These are phyloP conservation scores for Calycopis cecrops DNA, from an alignment of 1,140 invertebrate genomes.

Conservation along the genomic window DNA sequence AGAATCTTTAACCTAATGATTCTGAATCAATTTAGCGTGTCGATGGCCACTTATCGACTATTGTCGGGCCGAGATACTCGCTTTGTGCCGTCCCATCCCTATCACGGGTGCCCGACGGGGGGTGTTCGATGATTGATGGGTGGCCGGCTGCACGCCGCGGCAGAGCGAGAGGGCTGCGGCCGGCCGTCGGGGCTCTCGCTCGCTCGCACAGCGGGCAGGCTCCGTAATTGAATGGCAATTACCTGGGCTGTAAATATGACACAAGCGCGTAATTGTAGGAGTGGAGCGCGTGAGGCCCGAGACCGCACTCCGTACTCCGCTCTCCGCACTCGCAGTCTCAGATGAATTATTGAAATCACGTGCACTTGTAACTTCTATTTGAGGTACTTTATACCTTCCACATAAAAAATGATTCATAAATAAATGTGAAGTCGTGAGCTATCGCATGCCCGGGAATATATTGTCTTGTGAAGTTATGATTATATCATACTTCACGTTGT, in stretches of 20 bases:
- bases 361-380: slow-evolving; percentile 14
- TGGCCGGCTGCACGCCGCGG: slow-evolving; percentile 49
- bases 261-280: slow-evolving; percentile 72
- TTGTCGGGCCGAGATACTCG: slow-evolving; percentile 54
- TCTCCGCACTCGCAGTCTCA: slow-evolving; percentile 51
- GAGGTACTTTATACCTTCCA: slow-evolving; percentile 2
- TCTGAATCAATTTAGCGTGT: slow-evolving; percentile 64
- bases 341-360: slow-evolving; percentile 65
- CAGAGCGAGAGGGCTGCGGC: slow-evolving; percentile 30
- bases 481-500: neutral
- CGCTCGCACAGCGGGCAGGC: slow-evolving; percentile 49
- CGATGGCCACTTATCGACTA: slow-evolving; percentile 66
- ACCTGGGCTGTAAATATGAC: slow-evolving; percentile 74
- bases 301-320: slow-evolving; percentile 23
- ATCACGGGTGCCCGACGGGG: slow-evolving; percentile 52
- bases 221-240: slow-evolving; percentile 73
- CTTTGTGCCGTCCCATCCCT: slow-evolving; percentile 65
- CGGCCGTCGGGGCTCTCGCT: slow-evolving; percentile 35
- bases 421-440: slow-evolving; percentile 3
- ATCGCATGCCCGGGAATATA: slow-evolving; percentile 2
- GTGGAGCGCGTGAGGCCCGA: slow-evolving; percentile 58
- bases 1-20: slow-evolving; percentile 26
- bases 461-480: slow-evolving; percentile 6
- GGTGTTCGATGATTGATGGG: slow-evolving; percentile 69
- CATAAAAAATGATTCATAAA: slow-evolving; percentile 10